phyloP scores from a whole-genome alignment of 2,113 vertebrate species.

The Daubentonia madagascariensis region DNA sequence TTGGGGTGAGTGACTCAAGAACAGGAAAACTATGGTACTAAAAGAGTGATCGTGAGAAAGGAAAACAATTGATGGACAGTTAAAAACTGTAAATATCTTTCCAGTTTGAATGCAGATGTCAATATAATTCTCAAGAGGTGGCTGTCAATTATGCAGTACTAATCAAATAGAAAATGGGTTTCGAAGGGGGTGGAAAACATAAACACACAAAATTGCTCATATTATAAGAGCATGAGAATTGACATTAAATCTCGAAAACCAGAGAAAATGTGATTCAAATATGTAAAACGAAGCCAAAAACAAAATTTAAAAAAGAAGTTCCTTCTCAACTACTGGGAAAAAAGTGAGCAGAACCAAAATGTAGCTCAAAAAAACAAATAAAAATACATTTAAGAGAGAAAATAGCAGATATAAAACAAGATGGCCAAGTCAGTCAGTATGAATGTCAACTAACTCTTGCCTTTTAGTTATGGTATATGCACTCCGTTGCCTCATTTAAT shows the following conservation, averaged over 20 bases:
- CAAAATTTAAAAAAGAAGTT: background rate
- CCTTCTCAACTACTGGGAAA: background rate
- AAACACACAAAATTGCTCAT: background rate
- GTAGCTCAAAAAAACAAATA: background rate
- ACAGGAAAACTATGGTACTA: background rate
- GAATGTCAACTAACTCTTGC: background rate
- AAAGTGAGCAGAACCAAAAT: background rate
- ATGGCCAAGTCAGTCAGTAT: background rate
- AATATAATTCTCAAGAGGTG: constrained; percentile 15
- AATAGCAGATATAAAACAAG: background rate
- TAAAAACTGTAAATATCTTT: constrained; percentile 26
- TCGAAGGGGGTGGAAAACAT: background rate
- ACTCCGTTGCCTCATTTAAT: background rate
- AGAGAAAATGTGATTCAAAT: background rate
- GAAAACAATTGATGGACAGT: background rate
- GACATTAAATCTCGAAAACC: background rate
- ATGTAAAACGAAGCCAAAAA: background rate
- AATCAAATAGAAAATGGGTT: background rate
- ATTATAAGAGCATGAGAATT: background rate
- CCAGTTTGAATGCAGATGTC: background rate
- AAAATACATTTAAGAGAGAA: background rate
- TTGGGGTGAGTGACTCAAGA: background rate
- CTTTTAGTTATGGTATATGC: no score
- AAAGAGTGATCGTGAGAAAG: background rate
- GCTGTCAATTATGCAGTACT: constrained; percentile 1